Base-by-base conservation (phyloP, 2,113 vertebrate genomes). In the Coracopsis vasa region DNA sequence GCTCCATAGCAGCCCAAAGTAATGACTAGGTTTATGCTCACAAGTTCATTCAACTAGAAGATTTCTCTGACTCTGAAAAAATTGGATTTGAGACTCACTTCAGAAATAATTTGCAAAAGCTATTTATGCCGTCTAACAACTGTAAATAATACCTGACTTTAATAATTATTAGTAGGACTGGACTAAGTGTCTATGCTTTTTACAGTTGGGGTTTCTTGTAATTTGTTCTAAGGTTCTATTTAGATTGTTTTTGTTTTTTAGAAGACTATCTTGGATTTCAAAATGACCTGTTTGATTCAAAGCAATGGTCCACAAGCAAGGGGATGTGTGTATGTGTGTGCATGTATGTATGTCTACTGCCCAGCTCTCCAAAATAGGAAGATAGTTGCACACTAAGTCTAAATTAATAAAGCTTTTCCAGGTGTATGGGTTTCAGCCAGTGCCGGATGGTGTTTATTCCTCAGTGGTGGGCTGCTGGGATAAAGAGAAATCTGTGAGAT, bases 391-490 rank as follows among this genome's bases (percentile, higher is more conserved):
- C 8, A 25, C 11, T 15, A 50, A 82, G 9, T 56, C 31, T 77
- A 51, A 45, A 65, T 10, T 58, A 71, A 72, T 45, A 60, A 71
- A 71, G 8, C 7, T 71, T 50, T 92, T 83, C 16, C 33, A 60
- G 20, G 17, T 51, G 19, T 71, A 45, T 28, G 20, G 28, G 8
- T 45, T 71, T 92, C 44, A 78, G 28, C 7, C n/a, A 42, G 29
- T 53, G 12, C 0, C 0, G n/a, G 29, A 35, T 2, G 1, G 11
- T 60, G 19, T 12, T 65, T n/a, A 25, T n/a, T 75, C 3, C 25
- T 51, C 50, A 19, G 20, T 33, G 25, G 24, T 11, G 25, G 44
- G 14, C 5, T 7, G 1, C 20, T 71, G 84, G 24, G 7, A 61
- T 48, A 48, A 42, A 80, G 27, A 81, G 25, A 33, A 78, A 72